phyloP scores from a whole-genome alignment of 2,113 vertebrate genomes.

The Eleginops maclovinus region DNA sequence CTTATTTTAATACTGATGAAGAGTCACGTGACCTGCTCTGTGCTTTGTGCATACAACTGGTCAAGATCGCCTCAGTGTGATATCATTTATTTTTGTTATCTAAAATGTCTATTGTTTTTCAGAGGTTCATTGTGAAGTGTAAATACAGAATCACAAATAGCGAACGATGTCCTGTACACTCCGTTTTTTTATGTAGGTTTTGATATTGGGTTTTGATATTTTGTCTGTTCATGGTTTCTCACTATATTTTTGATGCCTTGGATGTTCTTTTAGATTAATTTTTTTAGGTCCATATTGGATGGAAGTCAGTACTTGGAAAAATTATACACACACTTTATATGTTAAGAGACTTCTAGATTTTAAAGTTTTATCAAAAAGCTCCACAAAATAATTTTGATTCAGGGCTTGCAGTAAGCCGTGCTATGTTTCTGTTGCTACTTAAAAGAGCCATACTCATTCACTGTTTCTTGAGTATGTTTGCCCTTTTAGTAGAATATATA shows the following conservation, averaged over 20 bases:
- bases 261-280: constrained; percentile 63
- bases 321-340: constrained; percentile 65
- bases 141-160: constrained; percentile 81
- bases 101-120: constrained; percentile 67
- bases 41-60: constrained; percentile 40
- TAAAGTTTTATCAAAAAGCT: constrained; percentile 43
- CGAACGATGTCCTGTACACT: constrained; percentile 75
- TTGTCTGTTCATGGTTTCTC: constrained; percentile 72
- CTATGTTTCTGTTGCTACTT: constrained; percentile 4
- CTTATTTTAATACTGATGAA: constrained; percentile 72
- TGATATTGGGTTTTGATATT: constrained; percentile 57
- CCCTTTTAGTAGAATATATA: constrained; percentile 33
- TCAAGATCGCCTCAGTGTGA: constrained; percentile 36
- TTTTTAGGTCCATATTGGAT: constrained; percentile 85
- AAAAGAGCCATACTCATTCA: constrained; percentile 27
- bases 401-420: neutral
- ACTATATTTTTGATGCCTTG: constrained; percentile 72
- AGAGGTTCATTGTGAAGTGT: constrained; percentile 76
- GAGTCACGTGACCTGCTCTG: constrained; percentile 51
- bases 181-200: constrained; percentile 59
- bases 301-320: constrained; percentile 74
- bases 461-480: constrained; percentile 7
- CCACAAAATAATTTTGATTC: constrained; percentile 21
- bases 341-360: constrained; percentile 64
- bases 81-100: constrained; percentile 50